Evolutionary conservation across 92 coral and sea anemone genomes (phyloP), one percentile per base, ranked within the genome.

Genomic region (Zoanthus sansibaricus): DNA sequence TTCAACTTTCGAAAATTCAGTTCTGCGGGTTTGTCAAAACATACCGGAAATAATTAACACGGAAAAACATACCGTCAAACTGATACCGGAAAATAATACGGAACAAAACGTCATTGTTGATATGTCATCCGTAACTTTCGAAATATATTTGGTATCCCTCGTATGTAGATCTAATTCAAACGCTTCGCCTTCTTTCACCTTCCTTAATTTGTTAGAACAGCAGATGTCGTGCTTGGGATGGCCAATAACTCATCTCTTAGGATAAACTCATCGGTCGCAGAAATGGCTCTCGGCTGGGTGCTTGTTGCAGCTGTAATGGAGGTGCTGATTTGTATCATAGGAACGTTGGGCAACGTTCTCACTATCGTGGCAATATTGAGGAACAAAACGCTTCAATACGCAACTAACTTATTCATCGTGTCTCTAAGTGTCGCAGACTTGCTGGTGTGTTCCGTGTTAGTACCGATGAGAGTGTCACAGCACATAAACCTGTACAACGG

Each of bases 381-480:
- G 18, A 95, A 89, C 79, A 90, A 77, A 72, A 87, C 88, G 46
- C 94, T 95, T 21, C 98, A 95, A 52, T 82, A 91, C 47, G 98
- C 92, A 10, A 86, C 98, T 14, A 92, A 95, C 89, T 92, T 90
- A 67, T 88, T 95, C 77, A 87, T 95, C 55, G 95, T 89, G 16
- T 94, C 96, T 48, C 77, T 95, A 42, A 90, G 94, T 62, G 90
- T 95, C 8, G 98, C 98, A 10, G 98, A 95, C 87, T 20, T 91
- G 25, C 76, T 95, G 0, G 98, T 93, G n/a, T 89, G 95, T 72
- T 88, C 79, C 0, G 93, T 95, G 45, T 88, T 95, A 0, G 98
- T 95, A 10, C 98, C 98, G 1, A 95, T 95, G 98, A 83, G 98
- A 59, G 95, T 95, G 6, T 86, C 96, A 0, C 98, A 95, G 87